A percentile compares a stretch with the other conserved stretches of the same genome.
Conservation (phyloP, 2,113 vertebrate genomes). For the Psilopogon haemacephalus region DNA sequence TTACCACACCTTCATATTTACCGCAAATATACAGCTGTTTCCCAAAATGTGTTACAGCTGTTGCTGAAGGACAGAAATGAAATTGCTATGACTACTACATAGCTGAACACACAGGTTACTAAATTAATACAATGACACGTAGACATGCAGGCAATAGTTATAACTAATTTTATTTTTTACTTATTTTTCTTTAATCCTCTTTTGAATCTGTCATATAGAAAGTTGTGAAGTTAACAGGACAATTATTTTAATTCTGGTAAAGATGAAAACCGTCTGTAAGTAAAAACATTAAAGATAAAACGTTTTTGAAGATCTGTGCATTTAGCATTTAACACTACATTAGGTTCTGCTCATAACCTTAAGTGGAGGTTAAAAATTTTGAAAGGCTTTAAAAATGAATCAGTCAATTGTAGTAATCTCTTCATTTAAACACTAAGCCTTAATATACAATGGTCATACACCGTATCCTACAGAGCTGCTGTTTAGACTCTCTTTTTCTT, state of each 20-base stretch:
- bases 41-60: background rate
- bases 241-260: background rate
- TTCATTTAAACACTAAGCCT: background rate
- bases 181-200: background rate
- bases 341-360: background rate
- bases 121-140: conserved; percentile 3
- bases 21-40: background rate
- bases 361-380: background rate
- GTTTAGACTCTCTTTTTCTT: background rate
- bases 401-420: conserved; percentile 1
- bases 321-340: background rate
- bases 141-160: conserved; percentile 7
- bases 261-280: background rate
- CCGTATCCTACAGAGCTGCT: conserved; percentile 23
- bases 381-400: conserved; percentile 13
- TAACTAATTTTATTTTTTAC: conserved; percentile 2
- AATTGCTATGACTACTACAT: background rate
- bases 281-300: background rate
- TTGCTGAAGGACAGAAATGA: background rate
- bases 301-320: background rate
- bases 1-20: background rate
- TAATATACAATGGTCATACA: conserved; percentile 17
- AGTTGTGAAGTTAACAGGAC: background rate
- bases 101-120: background rate
- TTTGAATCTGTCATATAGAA: background rate